A percentile compares a stretch with the other conserved stretches of the same genome.
phyloP scores from a whole-genome alignment of 2,888 invertebrate genomes.

The Hirtodrosophila trivittata region DNA sequence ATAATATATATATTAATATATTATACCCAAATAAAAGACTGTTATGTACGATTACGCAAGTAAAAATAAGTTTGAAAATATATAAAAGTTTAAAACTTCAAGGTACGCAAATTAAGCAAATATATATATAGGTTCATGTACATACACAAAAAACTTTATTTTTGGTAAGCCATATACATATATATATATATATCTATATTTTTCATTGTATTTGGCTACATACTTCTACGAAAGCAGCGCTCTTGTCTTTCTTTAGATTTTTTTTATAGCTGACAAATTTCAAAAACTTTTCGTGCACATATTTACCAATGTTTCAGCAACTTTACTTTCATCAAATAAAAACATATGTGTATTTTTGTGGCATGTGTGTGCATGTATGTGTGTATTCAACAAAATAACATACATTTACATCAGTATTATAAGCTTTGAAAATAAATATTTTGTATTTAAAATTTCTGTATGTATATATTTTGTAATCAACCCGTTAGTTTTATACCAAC shows the following conservation, averaged over 20 bases:
- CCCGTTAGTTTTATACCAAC: conserved; percentile 77
- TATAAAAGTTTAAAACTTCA: conserved; percentile 21
- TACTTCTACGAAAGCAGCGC: conserved; percentile 77
- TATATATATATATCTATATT: conserved; percentile 49
- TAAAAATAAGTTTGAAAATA: conserved; percentile 6
- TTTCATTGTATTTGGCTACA: conserved; percentile 49
- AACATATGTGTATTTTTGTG: conserved; percentile 39
- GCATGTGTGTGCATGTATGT: conserved; percentile 3
- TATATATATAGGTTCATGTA: conserved; percentile 30
- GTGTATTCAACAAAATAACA: too few species aligned
- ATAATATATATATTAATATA: too few species aligned
- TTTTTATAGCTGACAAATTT: conserved; percentile 33
- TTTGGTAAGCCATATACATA: too few species aligned
- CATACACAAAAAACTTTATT: conserved; percentile 15
- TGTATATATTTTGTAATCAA: conserved; percentile 72
- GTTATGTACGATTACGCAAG: conserved; percentile 33
- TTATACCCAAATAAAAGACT: too few species aligned
- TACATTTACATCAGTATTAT: too few species aligned
- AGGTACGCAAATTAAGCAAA: conserved; percentile 32
- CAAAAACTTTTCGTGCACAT: too few species aligned
- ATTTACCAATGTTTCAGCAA: conserved; percentile 27
- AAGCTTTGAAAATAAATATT: conserved; percentile 41
- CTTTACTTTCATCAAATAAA: conserved; percentile 28
- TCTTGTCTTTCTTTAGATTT: conserved; percentile 31
- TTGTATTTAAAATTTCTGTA: conserved; percentile 28